These are phyloP conservation scores for Actinia equina DNA, from an alignment of 64 coral and sea anemone genomes.

Conservation along the genomic window DNA sequence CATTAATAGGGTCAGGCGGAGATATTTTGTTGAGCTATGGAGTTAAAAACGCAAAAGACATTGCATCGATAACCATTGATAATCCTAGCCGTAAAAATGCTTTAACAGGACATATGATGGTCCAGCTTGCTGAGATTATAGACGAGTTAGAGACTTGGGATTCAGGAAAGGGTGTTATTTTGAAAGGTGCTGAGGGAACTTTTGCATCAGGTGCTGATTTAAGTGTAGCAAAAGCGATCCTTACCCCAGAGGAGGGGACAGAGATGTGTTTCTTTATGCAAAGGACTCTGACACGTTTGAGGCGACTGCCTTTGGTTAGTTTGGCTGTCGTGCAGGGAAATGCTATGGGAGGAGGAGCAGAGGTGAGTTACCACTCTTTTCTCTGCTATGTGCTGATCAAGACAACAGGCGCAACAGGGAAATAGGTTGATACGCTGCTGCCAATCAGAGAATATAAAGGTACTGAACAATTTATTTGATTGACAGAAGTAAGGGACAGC, in stretches of 20 bases:
- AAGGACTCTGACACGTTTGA: slow-evolving; percentile 60
- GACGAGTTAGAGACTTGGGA: slow-evolving; percentile 75
- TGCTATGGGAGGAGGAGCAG: slow-evolving; percentile 88
- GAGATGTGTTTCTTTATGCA: slow-evolving; percentile 96
- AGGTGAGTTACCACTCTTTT: slow-evolving; percentile 32
- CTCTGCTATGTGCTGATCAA: too few relatives aligned
- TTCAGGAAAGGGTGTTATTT: slow-evolving; percentile 73
- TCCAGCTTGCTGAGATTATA: slow-evolving; percentile 54
- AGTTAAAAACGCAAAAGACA: slow-evolving; percentile 11
- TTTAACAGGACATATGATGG: slow-evolving; percentile 85
- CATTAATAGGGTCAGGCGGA: slow-evolving; percentile 53
- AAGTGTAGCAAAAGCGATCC: slow-evolving; percentile 69
- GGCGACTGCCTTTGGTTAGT: slow-evolving; percentile 64
- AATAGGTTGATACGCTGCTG: too few relatives aligned
- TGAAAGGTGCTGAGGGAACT: slow-evolving; percentile 56
- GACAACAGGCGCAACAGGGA: too few relatives aligned
- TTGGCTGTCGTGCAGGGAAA: slow-evolving; percentile 77
- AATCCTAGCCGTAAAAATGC: slow-evolving; percentile 79
- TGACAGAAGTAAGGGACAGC: too few relatives aligned
- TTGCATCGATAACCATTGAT: slow-evolving; percentile 61
- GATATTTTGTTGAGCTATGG: slow-evolving; percentile 51
- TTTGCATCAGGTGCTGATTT: slow-evolving; percentile 94
- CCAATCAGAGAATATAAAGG: too few relatives aligned
- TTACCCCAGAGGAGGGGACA: slow-evolving; percentile 66
- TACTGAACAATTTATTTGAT: too few relatives aligned